phyloP scores from a whole-genome alignment of 2,797 vertebrate species.

The Catamblyrhynchus diadema region DNA sequence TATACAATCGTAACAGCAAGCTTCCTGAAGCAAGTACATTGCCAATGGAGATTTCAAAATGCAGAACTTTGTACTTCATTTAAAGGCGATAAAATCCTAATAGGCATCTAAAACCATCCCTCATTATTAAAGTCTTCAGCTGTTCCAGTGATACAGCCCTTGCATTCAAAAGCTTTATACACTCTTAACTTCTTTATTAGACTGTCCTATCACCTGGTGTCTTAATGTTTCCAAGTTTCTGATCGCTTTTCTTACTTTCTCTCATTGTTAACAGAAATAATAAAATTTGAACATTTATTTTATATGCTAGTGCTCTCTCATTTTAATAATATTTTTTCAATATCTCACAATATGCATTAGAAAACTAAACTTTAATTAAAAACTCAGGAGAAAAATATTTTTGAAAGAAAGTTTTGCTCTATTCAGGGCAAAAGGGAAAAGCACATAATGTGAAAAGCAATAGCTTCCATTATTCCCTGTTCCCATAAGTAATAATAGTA shows the following conservation, averaged over 20 bases:
- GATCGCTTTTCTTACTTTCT: neutral
- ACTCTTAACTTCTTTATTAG: neutral
- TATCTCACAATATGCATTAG: neutral
- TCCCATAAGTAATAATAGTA: slow-evolving; percentile 57
- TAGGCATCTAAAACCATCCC: neutral
- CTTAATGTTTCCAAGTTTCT: neutral
- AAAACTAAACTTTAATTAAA: neutral
- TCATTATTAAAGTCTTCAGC: neutral
- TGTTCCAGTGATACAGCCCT: neutral
- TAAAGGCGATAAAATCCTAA: neutral
- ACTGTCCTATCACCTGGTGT: neutral
- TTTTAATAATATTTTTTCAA: neutral
- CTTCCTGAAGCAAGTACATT: neutral
- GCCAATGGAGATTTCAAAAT: neutral
- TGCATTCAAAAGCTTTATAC: neutral
- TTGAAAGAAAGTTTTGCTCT: neutral
- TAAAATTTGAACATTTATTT: neutral
- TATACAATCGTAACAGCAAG: neutral
- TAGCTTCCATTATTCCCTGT: slow-evolving; percentile 56
- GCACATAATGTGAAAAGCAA: slow-evolving; percentile 38
- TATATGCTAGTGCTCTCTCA: neutral
- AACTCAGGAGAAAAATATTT: neutral
- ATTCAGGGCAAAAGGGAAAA: slow-evolving; percentile 20
- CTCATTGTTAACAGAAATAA: neutral
- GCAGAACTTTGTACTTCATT: neutral